These are phyloP conservation scores for Oncorhynchus gorbuscha DNA, from an alignment of 2,113 vertebrate genomes.

Conservation along the genomic window DNA sequence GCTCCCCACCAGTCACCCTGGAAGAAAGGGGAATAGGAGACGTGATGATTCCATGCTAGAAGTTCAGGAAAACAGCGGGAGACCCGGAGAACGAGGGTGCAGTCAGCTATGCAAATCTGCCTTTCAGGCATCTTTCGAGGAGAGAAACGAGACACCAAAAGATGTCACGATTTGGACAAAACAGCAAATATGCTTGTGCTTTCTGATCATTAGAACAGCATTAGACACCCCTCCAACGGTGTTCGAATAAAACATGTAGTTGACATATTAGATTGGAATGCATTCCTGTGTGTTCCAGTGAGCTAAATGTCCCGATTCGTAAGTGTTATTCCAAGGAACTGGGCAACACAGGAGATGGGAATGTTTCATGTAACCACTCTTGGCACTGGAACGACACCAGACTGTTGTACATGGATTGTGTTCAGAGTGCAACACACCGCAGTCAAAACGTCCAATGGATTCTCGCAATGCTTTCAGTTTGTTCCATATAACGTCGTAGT, in stretches of 20 bases:
- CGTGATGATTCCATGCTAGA: not conserved
- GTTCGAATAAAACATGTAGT: not conserved
- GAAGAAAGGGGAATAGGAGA: conserved; percentile 15
- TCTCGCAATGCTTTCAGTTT: not conserved
- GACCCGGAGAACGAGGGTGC: not conserved
- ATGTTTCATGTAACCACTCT: not conserved
- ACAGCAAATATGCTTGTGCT: no score
- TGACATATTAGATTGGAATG: not conserved
- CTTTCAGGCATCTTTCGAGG: not conserved
- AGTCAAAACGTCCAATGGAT: not conserved
- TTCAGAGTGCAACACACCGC: not conserved
- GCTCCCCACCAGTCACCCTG: conserved; percentile 90
- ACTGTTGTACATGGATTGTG: not conserved
- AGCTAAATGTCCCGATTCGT: not conserved
- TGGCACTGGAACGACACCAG: not conserved
- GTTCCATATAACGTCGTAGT: not conserved
- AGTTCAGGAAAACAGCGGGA: not conserved
- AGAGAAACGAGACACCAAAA: not conserved
- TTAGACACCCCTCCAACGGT: not conserved
- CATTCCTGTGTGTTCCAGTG: not conserved
- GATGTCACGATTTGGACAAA: no score
- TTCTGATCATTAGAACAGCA: no score
- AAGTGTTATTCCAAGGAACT: not conserved
- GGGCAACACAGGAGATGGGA: not conserved
- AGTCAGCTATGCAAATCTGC: not conserved